Evolutionary conservation across 2,888 invertebrate genomes (phyloP), one percentile per base, ranked within the genome.

Genomic region (Platerodrilus igneus): DNA sequence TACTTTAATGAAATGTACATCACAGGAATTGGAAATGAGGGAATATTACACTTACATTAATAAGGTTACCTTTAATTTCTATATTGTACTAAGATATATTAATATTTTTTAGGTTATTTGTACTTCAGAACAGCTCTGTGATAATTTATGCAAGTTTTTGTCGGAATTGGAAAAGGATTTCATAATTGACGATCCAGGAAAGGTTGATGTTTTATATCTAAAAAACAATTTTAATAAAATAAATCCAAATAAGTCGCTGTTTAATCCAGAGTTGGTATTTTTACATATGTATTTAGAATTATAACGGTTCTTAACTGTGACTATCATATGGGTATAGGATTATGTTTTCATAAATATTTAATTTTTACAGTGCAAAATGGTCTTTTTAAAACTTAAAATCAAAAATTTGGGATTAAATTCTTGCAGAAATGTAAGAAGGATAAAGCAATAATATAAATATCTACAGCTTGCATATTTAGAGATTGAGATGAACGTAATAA

Each of bases 141-240:
- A 50, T 18, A 55, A 56, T 40, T 53, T 63, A 2, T 41, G 51
- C 22, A 43, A 53, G 3, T 56, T 56, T 43, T 47, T 64, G 31
- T 31, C 46, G 13, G 46, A 53, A 37, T 49, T 56, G 14, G 53
- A 57, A 46, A 32, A 28, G 5, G 45, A 51, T 40, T 51, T 54
- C 19, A 45, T 50, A 40, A 50, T 50, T 7, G 57, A 59, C 38
- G 56, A 59, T 41, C 45, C 58, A 21, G 41, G 53, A 34, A 51
- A 57, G 38, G 33, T 48, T 6, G 57, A 60, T 49, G 41, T 45
- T 7, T 23, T 44, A 17, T 59, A 54, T 49, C 43, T 58, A 18
- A 50, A 55, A 25, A 37, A 36, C n/a, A 46, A 33, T 25, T 25
- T 43, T 2, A 16, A 29, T 13, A 22, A 21, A 6, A 21, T 25